A percentile compares a stretch with the other conserved stretches of the same genome.
Evolutionary conservation across 2,888 invertebrate species (phyloP).

Genomic region (Phaonia tiefii): DNA sequence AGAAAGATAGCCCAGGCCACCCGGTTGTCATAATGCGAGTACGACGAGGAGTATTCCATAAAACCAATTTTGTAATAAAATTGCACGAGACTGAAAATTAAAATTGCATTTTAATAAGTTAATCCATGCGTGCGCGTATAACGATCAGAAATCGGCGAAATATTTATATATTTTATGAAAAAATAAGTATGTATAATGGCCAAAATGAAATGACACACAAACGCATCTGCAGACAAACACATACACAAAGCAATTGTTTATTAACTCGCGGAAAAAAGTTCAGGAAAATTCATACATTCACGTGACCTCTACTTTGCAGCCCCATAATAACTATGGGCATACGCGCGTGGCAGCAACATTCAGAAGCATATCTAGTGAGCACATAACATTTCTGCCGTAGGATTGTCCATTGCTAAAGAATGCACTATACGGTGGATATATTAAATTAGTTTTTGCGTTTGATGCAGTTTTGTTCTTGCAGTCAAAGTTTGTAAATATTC

Average conservation of each 20-base stretch:
- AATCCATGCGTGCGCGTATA: conserved; percentile 76
- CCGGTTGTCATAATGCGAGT: conserved; percentile 64
- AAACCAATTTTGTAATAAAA: conserved; percentile 78
- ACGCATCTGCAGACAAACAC: neutral
- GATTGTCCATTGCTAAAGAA: neutral
- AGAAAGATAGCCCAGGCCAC: neutral
- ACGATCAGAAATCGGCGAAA: conserved; percentile 54
- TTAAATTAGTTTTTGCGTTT: neutral
- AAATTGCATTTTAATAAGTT: conserved; percentile 80
- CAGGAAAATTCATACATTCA: conserved; percentile 57
- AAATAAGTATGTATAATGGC: conserved; percentile 54
- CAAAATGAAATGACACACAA: conserved; percentile 21
- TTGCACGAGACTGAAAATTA: conserved; percentile 78
- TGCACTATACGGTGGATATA: neutral
- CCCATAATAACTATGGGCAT: conserved; percentile 27
- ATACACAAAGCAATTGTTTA: conserved; percentile 55
- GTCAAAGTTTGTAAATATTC: too few species aligned
- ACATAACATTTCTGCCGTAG: conserved; percentile 16
- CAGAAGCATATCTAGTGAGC: neutral
- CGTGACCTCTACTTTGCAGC: conserved; percentile 55
- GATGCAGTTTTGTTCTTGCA: neutral
- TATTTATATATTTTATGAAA: conserved; percentile 55
- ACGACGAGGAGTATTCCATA: conserved; percentile 71
- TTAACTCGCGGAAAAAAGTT: conserved; percentile 56
- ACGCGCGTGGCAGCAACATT: neutral